A percentile compares a stretch with the other conserved stretches of the same genome.
phyloP scores from a whole-genome alignment of 1,140 invertebrate genomes.

The Melipona quadrifasciata region DNA sequence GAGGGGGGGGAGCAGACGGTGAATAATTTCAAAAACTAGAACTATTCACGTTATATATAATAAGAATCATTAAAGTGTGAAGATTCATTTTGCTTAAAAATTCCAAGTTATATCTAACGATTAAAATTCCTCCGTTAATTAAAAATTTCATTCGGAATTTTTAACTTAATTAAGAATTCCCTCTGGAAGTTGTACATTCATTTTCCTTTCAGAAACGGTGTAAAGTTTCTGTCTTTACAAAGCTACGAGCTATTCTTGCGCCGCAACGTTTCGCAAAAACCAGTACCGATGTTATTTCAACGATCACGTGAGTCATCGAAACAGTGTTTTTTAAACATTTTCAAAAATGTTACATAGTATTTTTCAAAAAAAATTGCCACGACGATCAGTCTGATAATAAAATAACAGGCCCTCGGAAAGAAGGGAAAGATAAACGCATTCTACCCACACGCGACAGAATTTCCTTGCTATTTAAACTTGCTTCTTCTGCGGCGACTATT shows the following conservation, averaged over 20 bases:
- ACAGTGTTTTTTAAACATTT: too few species aligned
- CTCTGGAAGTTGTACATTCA: neutral
- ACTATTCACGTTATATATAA: neutral
- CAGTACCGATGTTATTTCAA: neutral
- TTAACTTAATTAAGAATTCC: conserved; percentile 10
- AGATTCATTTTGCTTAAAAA: neutral
- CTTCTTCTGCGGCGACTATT: too few species aligned
- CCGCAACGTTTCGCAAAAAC: neutral
- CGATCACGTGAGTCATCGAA: too few species aligned
- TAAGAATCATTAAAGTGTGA: neutral
- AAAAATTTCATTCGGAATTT: conserved; percentile 11
- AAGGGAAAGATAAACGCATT: too few species aligned
- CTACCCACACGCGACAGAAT: too few species aligned
- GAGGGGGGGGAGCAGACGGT: too few species aligned
- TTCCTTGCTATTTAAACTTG: too few species aligned
- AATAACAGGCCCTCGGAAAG: too few species aligned
- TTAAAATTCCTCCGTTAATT: conserved; percentile 18
- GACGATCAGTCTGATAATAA: too few species aligned
- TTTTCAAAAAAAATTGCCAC: too few species aligned
- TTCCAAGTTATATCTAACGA: neutral
- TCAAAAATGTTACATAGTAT: too few species aligned
- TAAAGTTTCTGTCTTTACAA: neutral
- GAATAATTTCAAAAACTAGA: neutral
- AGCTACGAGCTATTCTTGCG: neutral
- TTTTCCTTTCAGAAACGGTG: neutral